Conservation (phyloP, 1,140 invertebrate species). For the Charaxes varanes region DNA sequence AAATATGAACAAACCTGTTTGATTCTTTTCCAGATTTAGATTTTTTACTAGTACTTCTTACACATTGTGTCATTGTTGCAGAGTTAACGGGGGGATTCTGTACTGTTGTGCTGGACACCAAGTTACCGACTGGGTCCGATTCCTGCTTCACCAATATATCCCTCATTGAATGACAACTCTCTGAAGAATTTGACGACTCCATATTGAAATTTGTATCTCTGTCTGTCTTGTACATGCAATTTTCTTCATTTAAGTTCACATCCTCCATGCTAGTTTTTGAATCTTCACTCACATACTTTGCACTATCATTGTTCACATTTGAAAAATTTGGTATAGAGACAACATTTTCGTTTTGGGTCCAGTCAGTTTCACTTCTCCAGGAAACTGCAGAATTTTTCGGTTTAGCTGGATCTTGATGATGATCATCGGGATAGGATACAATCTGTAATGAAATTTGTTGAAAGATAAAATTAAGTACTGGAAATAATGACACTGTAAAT, state of each 20-base stretch:
- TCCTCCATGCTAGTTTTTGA: conserved; percentile 65
- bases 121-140: conserved; percentile 34
- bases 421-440: conserved; percentile 63
- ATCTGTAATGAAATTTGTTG: conserved; percentile 48
- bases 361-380: conserved; percentile 61
- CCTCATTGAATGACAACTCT: conserved; percentile 65
- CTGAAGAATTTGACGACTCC: conserved; percentile 67
- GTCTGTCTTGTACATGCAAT: conserved; percentile 62
- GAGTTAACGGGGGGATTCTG: conserved; percentile 46
- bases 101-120: conserved; percentile 46
- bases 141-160: conserved; percentile 54
- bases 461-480: too few species aligned
- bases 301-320: conserved; percentile 44
- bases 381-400: conserved; percentile 57
- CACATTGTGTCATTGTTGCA: conserved; percentile 38
- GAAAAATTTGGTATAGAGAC: conserved; percentile 53
- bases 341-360: conserved; percentile 55
- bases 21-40: conserved; percentile 59
- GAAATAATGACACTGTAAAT: too few species aligned
- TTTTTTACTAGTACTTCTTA: conserved; percentile 46
- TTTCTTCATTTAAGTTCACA: conserved; percentile 59
- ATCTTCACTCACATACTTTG: conserved; percentile 64
- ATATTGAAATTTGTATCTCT: conserved; percentile 67
- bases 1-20: too few species aligned
- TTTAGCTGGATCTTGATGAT: conserved; percentile 58